Evolutionary conservation across 2,797 vertebrate genomes (phyloP).

Genomic region (Holocentrus rufus): DNA sequence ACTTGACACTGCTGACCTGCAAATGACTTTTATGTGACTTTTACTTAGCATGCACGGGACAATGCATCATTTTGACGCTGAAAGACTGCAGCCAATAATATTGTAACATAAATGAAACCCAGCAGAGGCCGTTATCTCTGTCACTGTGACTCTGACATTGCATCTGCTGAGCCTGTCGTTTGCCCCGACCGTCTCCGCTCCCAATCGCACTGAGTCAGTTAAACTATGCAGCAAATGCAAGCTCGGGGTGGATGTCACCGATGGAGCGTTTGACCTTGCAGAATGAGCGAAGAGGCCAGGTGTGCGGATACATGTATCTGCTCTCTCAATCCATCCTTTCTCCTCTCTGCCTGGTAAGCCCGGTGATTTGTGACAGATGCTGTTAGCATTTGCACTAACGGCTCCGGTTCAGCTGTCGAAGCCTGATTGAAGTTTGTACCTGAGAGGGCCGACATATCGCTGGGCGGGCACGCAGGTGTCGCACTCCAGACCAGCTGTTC

Average conservation of each 20-base stretch:
- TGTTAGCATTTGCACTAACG: constrained; percentile 51
- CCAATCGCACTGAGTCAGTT: constrained; percentile 16
- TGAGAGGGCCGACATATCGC: constrained; percentile 52
- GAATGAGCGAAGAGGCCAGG: constrained; percentile 28
- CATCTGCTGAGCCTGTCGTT: constrained; percentile 30
- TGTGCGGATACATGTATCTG: constrained; percentile 16
- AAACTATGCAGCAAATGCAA: constrained; percentile 26
- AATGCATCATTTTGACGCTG: not conserved
- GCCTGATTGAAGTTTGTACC: constrained; percentile 74
- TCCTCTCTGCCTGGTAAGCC: constrained; percentile 32
- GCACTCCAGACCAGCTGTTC: constrained; percentile 75
- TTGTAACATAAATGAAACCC: not conserved
- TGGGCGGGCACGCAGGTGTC: constrained; percentile 70
- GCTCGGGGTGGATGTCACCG: constrained; percentile 17
- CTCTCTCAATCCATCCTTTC: constrained; percentile 40
- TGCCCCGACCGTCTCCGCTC: not conserved
- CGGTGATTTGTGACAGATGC: constrained; percentile 72
- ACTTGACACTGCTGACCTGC: not conserved
- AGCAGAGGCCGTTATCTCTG: not conserved
- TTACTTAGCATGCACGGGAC: not conserved
- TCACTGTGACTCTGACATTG: constrained; percentile 36
- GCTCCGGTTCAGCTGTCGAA: constrained; percentile 61
- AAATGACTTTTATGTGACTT: too few relatives aligned
- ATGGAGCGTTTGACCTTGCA: constrained; percentile 55
- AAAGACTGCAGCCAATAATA: not conserved